phyloP scores from a whole-genome alignment of 1,140 invertebrate genomes.

The Atopsyche davidsoni region DNA sequence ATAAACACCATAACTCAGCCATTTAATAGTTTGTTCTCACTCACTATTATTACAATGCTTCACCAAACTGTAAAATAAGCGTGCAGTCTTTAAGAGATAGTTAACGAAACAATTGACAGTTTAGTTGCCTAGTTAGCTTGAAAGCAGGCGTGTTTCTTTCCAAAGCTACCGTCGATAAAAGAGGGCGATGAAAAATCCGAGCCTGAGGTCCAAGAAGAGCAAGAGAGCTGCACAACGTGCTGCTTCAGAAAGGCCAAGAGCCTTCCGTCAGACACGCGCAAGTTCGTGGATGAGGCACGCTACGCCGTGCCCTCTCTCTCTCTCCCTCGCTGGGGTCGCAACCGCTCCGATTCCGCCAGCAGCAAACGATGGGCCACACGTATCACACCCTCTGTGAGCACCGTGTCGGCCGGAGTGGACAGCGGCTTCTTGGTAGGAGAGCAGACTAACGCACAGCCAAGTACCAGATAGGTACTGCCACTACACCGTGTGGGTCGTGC shows the following conservation, averaged over 20 bases:
- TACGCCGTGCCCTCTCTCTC: conserved; percentile 28
- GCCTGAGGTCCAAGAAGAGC: conserved; percentile 9
- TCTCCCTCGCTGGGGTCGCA: conserved; percentile 5
- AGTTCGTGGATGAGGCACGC: conserved; percentile 21
- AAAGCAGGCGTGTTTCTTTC: conserved; percentile 11
- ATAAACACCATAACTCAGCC: too few relatives aligned
- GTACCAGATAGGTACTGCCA: too few relatives aligned
- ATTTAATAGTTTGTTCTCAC: too few relatives aligned
- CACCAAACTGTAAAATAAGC: too few relatives aligned
- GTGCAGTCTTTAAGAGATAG: too few relatives aligned
- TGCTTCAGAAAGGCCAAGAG: conserved; percentile 18
- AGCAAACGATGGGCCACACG: conserved; percentile 20
- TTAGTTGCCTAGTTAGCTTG: too few relatives aligned
- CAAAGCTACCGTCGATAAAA: conserved; percentile 18
- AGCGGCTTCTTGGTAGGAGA: conserved; percentile 29
- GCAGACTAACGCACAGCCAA: too few relatives aligned
- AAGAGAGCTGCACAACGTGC: conserved; percentile 5
- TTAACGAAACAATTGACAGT: too few relatives aligned
- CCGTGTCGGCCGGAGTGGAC: conserved; percentile 24
- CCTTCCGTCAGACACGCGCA: conserved; percentile 16
- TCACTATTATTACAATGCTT: too few relatives aligned
- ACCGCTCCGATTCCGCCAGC: neutral
- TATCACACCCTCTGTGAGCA: conserved; percentile 18
- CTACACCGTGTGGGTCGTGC: too few relatives aligned
- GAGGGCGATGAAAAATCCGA: conserved; percentile 12